These are phyloP conservation scores for Neuroterus valhalla DNA, from an alignment of 1,140 invertebrate genomes.

Conservation along the genomic window DNA sequence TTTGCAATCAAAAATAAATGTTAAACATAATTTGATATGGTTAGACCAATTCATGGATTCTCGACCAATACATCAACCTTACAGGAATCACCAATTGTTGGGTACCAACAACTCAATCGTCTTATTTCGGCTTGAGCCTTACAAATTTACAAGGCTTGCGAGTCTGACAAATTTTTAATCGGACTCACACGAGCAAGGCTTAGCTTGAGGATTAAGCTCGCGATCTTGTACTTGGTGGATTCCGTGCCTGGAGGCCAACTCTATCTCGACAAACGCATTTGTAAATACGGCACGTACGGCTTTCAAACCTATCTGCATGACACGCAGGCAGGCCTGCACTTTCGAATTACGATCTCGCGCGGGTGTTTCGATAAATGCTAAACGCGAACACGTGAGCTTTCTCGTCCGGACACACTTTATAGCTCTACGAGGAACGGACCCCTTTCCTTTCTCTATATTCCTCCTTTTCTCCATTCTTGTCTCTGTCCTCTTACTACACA, in stretches of 20 bases:
- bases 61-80: too few species aligned
- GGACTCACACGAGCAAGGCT: not conserved
- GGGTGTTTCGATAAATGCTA: conserved; percentile 74
- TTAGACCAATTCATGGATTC: too few species aligned
- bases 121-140: not conserved
- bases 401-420: conserved; percentile 70
- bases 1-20: too few species aligned
- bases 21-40: too few species aligned
- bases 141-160: not conserved
- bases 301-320: conserved; percentile 75
- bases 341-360: conserved; percentile 72
- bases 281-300: conserved; percentile 72
- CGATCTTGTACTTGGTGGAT: not conserved
- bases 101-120: not conserved
- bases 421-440: conserved; percentile 51
- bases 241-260: conserved; percentile 45
- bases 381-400: conserved; percentile 74
- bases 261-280: conserved; percentile 62
- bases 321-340: conserved; percentile 68
- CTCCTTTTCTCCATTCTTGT: conserved; percentile 21
- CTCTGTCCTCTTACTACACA: conserved; percentile 15
- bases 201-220: not conserved
- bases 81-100: too few species aligned
- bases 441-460: conserved; percentile 4
- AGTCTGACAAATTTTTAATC: conserved; percentile 13